Base-by-base conservation (phyloP, 2,888 invertebrate species). In the Epinotia bilunana region DNA sequence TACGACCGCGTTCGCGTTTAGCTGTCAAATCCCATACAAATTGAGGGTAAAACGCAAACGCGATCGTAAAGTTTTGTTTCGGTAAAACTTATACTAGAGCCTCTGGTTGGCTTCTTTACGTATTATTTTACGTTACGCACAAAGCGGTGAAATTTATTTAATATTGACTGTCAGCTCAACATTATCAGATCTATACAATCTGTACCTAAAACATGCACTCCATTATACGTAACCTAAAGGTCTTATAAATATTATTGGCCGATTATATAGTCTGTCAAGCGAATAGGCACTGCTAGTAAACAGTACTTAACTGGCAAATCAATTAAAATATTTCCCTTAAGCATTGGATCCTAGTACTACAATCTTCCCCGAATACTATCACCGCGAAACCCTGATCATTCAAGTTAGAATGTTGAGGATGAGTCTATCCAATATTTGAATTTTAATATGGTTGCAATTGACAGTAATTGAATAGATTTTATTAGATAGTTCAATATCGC, bases 191-290 rank as follows among this genome's bases (percentile, higher is more conserved):
- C 18, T 18, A 55, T 18, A 18, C 57, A 57, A 2, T 57, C n/a
- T 1, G 9, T 11, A 57, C 23, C 20, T 49, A 64, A 23, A 49
- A 65, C 18, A 18, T 43, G 4, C 68, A 58, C 68, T n/a, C 16
- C 68, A 58, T 43, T 43, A 46, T 43, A 68, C 43, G 16, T 69
- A 60, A 46, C 69, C 60, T 46, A 71, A 61, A 64, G 55, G 18
- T 58, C 49, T 65, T 60, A 65, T 61, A 28, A 65, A 33, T 39
- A 71, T 61, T 71, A 71, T 61, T 74, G 53, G 55, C 71, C 65
- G 70, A 74, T 71, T 74, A 60, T 60, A 70, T 68, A 73, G 33
- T 60, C 46, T 64, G 60, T 73, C 65, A 72, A 53, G 53, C 61
- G 46, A 65, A 43, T 60, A 64, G 16, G n/a, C 23, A 74, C 20